phyloP scores from a whole-genome alignment of 2,888 invertebrate species.

The Cephus pygmeus region DNA sequence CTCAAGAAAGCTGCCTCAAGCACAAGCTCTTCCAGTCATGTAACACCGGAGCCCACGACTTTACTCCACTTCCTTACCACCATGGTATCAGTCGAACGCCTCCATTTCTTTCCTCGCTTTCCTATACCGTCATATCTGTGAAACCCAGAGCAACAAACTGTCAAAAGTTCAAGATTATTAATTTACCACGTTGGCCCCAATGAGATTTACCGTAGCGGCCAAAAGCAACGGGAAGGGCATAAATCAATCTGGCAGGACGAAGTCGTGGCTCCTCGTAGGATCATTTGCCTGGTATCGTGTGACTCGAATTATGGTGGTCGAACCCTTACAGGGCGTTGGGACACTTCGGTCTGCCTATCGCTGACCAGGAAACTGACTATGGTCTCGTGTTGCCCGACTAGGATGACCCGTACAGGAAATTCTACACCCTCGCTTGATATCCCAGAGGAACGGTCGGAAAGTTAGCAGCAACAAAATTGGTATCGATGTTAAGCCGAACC shows the following conservation, averaged over 20 bases:
- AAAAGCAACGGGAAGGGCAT: constrained; percentile 39
- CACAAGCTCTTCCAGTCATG: neutral
- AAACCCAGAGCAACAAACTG: neutral
- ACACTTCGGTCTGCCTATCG: neutral
- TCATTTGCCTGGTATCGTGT: constrained; percentile 48
- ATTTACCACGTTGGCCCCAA: constrained; percentile 44
- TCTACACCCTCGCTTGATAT: constrained; percentile 25
- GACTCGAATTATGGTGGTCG: constrained; percentile 44
- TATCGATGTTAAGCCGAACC: neutral
- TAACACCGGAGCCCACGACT: constrained; percentile 1
- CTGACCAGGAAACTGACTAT: neutral
- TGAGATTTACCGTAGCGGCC: constrained; percentile 51
- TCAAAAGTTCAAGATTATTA: constrained; percentile 45
- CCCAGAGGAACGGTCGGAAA: neutral
- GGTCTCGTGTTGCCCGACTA: neutral
- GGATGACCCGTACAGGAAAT: constrained; percentile 26
- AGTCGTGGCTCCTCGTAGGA: constrained; percentile 46
- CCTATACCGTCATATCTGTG: neutral
- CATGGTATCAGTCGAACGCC: neutral
- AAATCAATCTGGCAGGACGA: constrained; percentile 43
- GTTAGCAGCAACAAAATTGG: neutral
- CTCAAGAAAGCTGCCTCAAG: neutral
- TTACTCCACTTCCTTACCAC: neutral
- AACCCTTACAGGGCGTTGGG: neutral
- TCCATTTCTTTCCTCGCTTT: neutral